Evolutionary conservation across 2,888 invertebrate genomes (phyloP), one percentile per base, ranked within the genome.

Genomic region (Callinectes sapidus): DNA sequence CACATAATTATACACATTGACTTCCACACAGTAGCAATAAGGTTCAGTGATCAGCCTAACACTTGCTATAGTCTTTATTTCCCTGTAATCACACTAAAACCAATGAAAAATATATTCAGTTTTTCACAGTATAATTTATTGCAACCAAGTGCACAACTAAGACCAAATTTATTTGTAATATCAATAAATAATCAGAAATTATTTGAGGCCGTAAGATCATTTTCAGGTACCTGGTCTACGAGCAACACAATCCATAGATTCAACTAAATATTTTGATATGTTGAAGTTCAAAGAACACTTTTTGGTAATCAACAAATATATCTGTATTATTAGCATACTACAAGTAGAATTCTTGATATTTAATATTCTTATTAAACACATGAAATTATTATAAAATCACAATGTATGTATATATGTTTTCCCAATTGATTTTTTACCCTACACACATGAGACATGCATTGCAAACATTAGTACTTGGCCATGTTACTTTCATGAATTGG

Each of bases 181-280:
- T 89, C 16, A 89, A 77, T 35, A 71, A 89, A 89, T 48, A 89
- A 89, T 18, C 16, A n/a, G 23, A 89, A 66, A 32, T 39, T 55
- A 89, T 48, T 48, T 61, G 61, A 28, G 89, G 89, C 77, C 89
- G 35, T 2, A 89, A 89, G 77, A 89, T 77, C 89, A 89, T 28
- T 77, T 71, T 89, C 89, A 89, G 89, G 89, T 77, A 89, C 89
- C 77, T 89, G 77, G 89, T 77, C 77, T 89, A 89, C 81, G n/a
- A 81, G 81, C 77, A 89, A 89, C 61, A 89, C 89, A 35, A 89
- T 39, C 39, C 61, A 61, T 35, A 48, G 61, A 61, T 61, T 48
- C 35, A 61, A 55, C 23, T 35, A 28, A 88, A 54, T 61, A 88
- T 10, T 88, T 23, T 88, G 54, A 88, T 66, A 39, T 66, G 66